Evolutionary conservation across 1,140 invertebrate genomes (phyloP).

Genomic region (Melipona quadrifasciata): DNA sequence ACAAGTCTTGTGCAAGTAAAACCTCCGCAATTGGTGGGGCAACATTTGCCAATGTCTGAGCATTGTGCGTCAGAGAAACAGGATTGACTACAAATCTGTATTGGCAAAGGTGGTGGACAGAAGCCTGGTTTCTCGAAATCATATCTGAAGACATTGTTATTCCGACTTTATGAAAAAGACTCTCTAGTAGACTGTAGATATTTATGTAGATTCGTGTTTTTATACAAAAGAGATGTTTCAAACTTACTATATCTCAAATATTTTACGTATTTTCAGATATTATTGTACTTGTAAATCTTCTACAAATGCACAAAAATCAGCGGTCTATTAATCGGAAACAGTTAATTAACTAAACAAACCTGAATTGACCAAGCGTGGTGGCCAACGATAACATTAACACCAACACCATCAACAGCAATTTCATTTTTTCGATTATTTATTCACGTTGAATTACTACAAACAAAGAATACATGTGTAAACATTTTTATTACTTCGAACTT

Average conservation of each 20-base stretch:
- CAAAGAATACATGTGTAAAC: neutral
- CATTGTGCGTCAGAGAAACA: conserved; percentile 75
- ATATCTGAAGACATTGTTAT: neutral
- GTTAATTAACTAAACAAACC: conserved; percentile 12
- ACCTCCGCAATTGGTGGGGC: conserved; percentile 82
- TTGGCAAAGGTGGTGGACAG: conserved; percentile 74
- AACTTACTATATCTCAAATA: neutral
- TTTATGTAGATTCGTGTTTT: neutral
- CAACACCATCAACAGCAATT: conserved; percentile 7
- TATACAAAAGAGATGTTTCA: neutral
- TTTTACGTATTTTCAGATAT: neutral
- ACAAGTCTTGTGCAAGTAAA: conserved; percentile 82
- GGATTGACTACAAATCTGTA: conserved; percentile 72
- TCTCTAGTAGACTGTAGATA: neutral
- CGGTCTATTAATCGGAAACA: neutral
- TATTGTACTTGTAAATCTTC: neutral
- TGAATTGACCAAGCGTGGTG: conserved; percentile 16
- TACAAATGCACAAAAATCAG: neutral
- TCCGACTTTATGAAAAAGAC: no score
- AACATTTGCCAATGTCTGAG: conserved; percentile 79
- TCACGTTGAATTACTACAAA: neutral
- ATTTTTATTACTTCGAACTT: neutral
- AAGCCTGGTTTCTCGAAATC: conserved; percentile 70
- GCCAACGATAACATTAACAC: neutral
- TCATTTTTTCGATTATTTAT: conserved; percentile 30